phyloP scores from a whole-genome alignment of 1,140 invertebrate genomes.

The Bombus confusus region DNA sequence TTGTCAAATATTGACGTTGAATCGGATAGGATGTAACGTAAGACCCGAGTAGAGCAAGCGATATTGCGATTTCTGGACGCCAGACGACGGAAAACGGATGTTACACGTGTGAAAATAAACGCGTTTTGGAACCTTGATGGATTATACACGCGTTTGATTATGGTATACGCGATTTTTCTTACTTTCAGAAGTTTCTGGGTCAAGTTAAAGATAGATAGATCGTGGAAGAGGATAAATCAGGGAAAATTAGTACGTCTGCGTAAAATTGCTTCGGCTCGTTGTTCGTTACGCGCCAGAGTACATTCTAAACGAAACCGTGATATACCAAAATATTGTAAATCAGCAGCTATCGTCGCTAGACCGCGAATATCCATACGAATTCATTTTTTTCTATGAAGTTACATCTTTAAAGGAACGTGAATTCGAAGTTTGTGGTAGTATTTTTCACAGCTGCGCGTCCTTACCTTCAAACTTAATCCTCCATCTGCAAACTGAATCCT shows the following conservation, averaged over 20 bases:
- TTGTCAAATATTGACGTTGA: constrained; percentile 6
- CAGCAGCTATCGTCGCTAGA: too few species aligned
- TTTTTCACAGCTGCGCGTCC: too few species aligned
- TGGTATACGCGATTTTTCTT: not conserved
- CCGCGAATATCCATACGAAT: too few species aligned
- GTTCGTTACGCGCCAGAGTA: too few species aligned
- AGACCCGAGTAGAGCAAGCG: not conserved
- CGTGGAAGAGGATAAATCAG: not conserved
- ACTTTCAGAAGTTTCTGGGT: not conserved
- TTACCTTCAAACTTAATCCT: too few species aligned
- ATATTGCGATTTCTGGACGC: not conserved
- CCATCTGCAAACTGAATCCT: too few species aligned
- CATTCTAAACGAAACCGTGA: not conserved
- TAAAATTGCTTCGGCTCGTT: not conserved
- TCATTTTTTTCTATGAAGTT: too few species aligned
- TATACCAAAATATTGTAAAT: too few species aligned
- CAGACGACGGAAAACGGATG: not conserved
- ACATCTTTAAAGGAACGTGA: too few species aligned
- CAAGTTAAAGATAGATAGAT: not conserved
- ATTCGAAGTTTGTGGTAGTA: too few species aligned
- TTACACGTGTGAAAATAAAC: constrained; percentile 13
- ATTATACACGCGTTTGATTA: not conserved
- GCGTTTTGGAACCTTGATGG: not conserved
- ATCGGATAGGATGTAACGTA: not conserved
- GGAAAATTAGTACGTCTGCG: not conserved